A percentile compares a stretch with the other conserved stretches of the same genome.
Evolutionary conservation across 2,888 invertebrate species (phyloP).

Genomic region (Yponomeuta evonymella): DNA sequence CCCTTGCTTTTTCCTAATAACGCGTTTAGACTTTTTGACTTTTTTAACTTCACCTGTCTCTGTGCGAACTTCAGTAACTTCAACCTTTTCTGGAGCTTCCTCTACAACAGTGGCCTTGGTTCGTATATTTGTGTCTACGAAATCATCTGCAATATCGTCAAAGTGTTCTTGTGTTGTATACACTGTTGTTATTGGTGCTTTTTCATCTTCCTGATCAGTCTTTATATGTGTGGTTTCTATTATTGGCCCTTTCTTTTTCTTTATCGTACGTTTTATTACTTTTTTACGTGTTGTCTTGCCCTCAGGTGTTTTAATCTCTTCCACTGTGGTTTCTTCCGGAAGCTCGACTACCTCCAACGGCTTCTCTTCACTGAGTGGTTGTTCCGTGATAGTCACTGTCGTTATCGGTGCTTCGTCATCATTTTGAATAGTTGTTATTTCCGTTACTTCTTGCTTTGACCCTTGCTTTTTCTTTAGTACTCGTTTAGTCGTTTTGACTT

Average conservation of each 20-base stretch:
- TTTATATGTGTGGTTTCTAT: slow-evolving; percentile 57
- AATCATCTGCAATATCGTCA: slow-evolving; percentile 25
- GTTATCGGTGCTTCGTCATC: slow-evolving; percentile 25
- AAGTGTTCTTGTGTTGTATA: slow-evolving; percentile 39
- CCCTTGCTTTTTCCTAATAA: slow-evolving; percentile 39
- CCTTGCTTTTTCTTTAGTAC: slow-evolving; percentile 26
- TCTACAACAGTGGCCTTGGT: slow-evolving; percentile 24
- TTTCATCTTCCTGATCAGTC: slow-evolving; percentile 58
- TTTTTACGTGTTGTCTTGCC: slow-evolving; percentile 19
- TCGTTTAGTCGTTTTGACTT: slow-evolving; percentile 25
- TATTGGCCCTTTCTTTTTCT: slow-evolving; percentile 38
- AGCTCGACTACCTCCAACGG: slow-evolving; percentile 23
- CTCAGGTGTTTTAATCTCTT: slow-evolving; percentile 20
- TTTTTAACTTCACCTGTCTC: slow-evolving; percentile 27
- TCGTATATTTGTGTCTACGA: slow-evolving; percentile 16
- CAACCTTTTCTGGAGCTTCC: slow-evolving; percentile 26
- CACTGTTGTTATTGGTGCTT: slow-evolving; percentile 48
- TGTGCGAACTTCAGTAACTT: slow-evolving; percentile 28
- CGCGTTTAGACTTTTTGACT: slow-evolving; percentile 29
- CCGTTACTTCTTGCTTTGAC: slow-evolving; percentile 28
- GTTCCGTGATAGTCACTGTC: slow-evolving; percentile 26
- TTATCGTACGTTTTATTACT: slow-evolving; percentile 33
- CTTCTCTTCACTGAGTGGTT: slow-evolving; percentile 26
- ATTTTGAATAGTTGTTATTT: slow-evolving; percentile 31
- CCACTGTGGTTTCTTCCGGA: slow-evolving; percentile 15